Base-by-base conservation (phyloP, 2,113 vertebrate species). In the Ardeotis arabs region DNA sequence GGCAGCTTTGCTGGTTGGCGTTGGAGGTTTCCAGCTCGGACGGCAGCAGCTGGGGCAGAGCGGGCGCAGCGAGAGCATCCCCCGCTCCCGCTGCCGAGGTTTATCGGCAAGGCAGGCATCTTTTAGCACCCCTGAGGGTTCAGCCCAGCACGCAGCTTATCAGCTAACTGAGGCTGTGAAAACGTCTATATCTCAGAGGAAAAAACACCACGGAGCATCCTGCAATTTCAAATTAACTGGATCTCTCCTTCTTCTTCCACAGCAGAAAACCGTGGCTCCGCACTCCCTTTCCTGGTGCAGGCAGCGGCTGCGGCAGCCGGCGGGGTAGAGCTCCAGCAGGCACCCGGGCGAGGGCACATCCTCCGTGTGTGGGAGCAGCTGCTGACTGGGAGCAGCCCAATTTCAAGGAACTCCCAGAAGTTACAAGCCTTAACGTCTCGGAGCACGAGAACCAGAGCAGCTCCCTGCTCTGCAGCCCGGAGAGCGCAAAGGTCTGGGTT, bases 341-440 rank as follows among this genome's bases (percentile, higher is more conserved):
- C 58, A 85, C 84, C 76, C 47, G 1, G 3, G 55, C 52, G 8
- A n/a, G 27, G 1, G 55, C 28, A 3, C 14, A 24, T 60, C 50
- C 79, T 47, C 6, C 0, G 0, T 16, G 90, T 84, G 90, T 56
- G 44, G 95, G 89, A 92, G 89, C 52, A 72, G 45, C 75, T 87
- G 80, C 89, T n/a, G 92, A 13, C 3, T 45, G 56, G 87, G 87
- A 94, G 73, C 90, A 87, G 81, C 92, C 62, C 82, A 7, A n/a
- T 87, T 78, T 70, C 77, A 75, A 91, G 80, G 87, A 95, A 74
- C 90, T 89, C 77, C 74, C 53, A 3, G 7, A 86, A 94, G 74
- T 59, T 69, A 18, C 49, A 33, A 84, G 60, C 64, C 22, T 84
- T 33, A 45, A 20, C 0, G 1, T n/a, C 84, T 56, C 89, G 31